Evolutionary conservation across 2,113 vertebrate genomes (phyloP), one percentile per base, ranked within the genome.

Genomic region (Hyla sarda): DNA sequence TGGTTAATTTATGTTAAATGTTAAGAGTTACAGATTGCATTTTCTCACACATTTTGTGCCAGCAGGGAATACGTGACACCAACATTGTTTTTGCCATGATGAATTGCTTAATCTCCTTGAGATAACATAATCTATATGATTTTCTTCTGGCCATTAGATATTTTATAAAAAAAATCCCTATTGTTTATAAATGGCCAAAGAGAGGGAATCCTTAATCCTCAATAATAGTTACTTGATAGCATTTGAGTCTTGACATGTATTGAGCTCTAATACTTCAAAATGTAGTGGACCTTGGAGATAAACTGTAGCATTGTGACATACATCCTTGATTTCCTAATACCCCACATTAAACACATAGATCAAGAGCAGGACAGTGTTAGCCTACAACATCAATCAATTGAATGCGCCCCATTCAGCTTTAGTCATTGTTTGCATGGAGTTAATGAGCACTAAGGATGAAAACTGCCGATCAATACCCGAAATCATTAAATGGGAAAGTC

Each of bases 361-460:
- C 13, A 80, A 60, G 48, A 32, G 28, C 28, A 45, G 21, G 28
- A 13, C 54, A 41, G n/a, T 47, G 56, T 28, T 45, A 45, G 56
- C 58, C 78, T 62, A 32, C 12, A 30, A 45, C 52, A 80, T 81
- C 10, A 62, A 80, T 80, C 77, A 45, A 60, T 80, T n/a, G 32
- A 45, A 45, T 34, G 34, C 30, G 77, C 78, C 37, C 45, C 56
- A 45, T 23, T 81, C 37, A 5, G 78, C 56, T n/a, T 65, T 45
- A 17, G 78, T 65, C 78, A 62, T 45, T 81, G 78, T 80, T 62
- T 80, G 56, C 32, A 80, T 62, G 77, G 77, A 80, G 77, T 80
- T 80, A 80, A 80, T 80, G 77, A 80, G 76, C 54, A 60, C 77
- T 28, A 37, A 62, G 30, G 56, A 80, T 62, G 77, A 80, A 25